Evolutionary conservation across 2,797 vertebrate species (phyloP), one percentile per base, ranked within the genome.

Genomic region (Pantherophis vulpinus): DNA sequence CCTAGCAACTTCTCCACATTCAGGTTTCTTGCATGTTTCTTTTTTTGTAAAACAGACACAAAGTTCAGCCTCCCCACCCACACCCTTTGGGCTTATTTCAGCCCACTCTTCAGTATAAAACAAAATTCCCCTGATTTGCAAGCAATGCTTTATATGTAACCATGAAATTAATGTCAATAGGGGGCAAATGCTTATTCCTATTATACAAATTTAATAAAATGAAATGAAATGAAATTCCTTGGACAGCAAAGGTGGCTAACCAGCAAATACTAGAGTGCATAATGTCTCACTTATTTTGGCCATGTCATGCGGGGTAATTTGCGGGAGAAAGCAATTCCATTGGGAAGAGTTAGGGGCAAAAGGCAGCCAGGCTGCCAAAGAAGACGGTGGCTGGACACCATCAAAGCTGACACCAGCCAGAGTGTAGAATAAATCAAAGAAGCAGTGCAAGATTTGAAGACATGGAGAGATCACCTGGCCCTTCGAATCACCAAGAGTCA

Each of bases 301-400:
- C 29, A 1, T 2, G 2, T 70, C 13, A 5, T 16, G 5, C 5
- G 13, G n/a, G 2, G 29, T 13, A 70, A 14, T 70, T 32, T 29
- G 5, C 0, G 1, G 13, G 13, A 70, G 5, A 32, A 32, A 70
- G 5, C 5, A 1, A 70, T 6, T 14, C 5, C n/a, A 13, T 14
- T n/a, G 29, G 63, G 63, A 70, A 32, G 63, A 70, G 13, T n/a
- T n/a, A n/a, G 63, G 5, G 13, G 29, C 2, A 14, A 32, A 66
- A 66, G 29, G 12, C 0, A 29, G 6, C 61, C 4, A 5, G 29
- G 12, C 12, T 0, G 12, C 29, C 63, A 66, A 66, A 66, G 29
- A 51, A 6, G 47, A 51, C 47, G 47, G 47, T 51, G 47, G 47
- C 47, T 51, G 47, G 47, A 60, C 59, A 60, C 23, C 7, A 3